These are phyloP conservation scores for Himantopus leucocephalus DNA, from an alignment of 2,113 vertebrate species.

Conservation along the genomic window DNA sequence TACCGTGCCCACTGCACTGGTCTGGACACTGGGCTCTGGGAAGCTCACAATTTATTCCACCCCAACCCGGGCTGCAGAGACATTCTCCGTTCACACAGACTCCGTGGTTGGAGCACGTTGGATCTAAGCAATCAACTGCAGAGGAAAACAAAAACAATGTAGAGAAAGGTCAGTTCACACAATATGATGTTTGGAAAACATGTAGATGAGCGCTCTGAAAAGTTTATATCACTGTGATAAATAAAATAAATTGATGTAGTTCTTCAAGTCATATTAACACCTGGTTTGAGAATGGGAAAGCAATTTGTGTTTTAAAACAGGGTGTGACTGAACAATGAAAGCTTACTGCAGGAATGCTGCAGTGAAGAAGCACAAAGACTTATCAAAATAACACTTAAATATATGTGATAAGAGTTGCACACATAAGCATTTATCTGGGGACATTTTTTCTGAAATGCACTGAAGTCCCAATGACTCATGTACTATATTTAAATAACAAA, in stretches of 20 bases:
- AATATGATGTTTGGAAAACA: neutral
- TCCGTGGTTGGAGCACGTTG: constrained; percentile 93
- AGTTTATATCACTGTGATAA: neutral
- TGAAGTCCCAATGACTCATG: neutral
- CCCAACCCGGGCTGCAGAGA: constrained; percentile 97
- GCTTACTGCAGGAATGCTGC: neutral
- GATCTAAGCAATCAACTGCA: constrained; percentile 94
- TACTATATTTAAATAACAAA: neutral
- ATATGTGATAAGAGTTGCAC: neutral
- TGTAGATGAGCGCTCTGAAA: neutral
- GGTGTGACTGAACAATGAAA: neutral
- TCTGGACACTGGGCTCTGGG: constrained; percentile 94
- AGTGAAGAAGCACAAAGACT: neutral
- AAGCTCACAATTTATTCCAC: constrained; percentile 91
- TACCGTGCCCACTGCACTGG: constrained; percentile 95
- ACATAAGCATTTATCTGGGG: neutral
- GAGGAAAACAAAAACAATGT: neutral
- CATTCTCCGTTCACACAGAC: constrained; percentile 96
- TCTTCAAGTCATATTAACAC: neutral
- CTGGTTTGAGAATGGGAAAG: neutral
- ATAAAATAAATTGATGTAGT: neutral
- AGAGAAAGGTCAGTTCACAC: neutral
- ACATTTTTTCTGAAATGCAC: neutral
- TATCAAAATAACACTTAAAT: neutral
- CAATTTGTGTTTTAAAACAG: neutral